Conservation (phyloP, 2,888 invertebrate genomes). For the Noctua fimbriata region DNA sequence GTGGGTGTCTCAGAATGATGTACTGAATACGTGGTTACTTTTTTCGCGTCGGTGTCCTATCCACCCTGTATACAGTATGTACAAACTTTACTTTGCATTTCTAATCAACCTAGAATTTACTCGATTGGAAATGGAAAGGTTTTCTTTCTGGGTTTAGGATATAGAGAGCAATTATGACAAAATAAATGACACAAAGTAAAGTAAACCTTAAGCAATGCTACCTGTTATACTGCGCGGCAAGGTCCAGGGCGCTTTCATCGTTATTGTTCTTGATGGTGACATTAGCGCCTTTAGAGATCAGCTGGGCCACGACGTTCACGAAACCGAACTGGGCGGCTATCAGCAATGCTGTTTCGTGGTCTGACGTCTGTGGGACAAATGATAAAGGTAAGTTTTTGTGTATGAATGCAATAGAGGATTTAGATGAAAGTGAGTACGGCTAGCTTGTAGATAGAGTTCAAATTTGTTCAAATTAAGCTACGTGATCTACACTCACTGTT, state of each 20-base stretch:
- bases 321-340: conserved; percentile 98
- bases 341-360: conserved; percentile 97
- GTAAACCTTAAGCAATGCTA: background rate
- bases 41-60: too few species aligned
- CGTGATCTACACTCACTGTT: too few species aligned
- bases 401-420: background rate
- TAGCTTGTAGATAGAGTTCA: background rate
- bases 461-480: background rate
- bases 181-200: background rate
- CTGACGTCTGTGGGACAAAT: conserved; percentile 91
- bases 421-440: background rate
- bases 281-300: conserved; percentile 96
- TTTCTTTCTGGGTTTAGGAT: background rate
- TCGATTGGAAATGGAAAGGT: too few species aligned
- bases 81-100: background rate
- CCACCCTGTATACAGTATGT: background rate
- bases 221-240: conserved; percentile 97
- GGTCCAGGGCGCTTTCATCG: conserved; percentile 97
- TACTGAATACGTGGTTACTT: too few species aligned
- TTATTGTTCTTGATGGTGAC: conserved; percentile 96
- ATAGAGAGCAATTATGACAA: background rate
- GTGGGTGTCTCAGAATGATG: too few species aligned
- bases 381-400: background rate
- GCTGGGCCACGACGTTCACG: conserved; percentile 94
- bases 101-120: background rate